Base-by-base conservation (phyloP, 2,888 invertebrate genomes). In the Dicycla oo region DNA sequence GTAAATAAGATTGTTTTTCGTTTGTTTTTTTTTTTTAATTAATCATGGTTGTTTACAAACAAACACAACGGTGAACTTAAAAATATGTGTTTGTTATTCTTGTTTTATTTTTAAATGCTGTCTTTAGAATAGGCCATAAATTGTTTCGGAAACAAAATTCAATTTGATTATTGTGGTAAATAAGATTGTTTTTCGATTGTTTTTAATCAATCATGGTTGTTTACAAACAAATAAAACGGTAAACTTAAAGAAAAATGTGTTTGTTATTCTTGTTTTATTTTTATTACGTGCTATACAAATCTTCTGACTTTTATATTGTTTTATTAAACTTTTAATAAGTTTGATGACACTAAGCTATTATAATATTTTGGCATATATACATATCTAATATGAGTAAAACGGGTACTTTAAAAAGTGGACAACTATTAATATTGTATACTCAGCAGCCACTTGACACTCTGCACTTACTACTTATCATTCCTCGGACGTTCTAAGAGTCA, bases 401-500 rank as follows among this genome's bases (percentile, higher is more conserved):
- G 15, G n/a, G 34, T 26, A 26, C 56, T 49, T 77, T 34, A 56
- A 56, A 47, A 49, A 68, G 26, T 56, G 30, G 13, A 20, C 8
- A 77, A 45, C 57, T 77, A 73, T 72, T 72, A 75, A 47, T 75
- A 73, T 73, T 43, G 40, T n/a, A 57, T 38, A 65, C 65, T 69
- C 63, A 40, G 57, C 51, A 65, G n/a, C 43, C 61, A 20, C 53
- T 62, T 54, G 56, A 53, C 38, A 40, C 20, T 43, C 45, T 78
- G 73, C 68, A 64, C 67, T 45, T 23, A 70, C 57, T 77, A 77
- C 73, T 86, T 86, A 73, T 70, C 65, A 75, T 82, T 73, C 71
- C 57, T n/a, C 13, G 53, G 57, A 58, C 69, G 73, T 69, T 73
- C 66, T 54, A 66, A 60, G 65, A 71, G 66, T 74, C 82, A 74